Evolutionary conservation across 2,797 vertebrate species (phyloP).

Genomic region (Karalla daura): DNA sequence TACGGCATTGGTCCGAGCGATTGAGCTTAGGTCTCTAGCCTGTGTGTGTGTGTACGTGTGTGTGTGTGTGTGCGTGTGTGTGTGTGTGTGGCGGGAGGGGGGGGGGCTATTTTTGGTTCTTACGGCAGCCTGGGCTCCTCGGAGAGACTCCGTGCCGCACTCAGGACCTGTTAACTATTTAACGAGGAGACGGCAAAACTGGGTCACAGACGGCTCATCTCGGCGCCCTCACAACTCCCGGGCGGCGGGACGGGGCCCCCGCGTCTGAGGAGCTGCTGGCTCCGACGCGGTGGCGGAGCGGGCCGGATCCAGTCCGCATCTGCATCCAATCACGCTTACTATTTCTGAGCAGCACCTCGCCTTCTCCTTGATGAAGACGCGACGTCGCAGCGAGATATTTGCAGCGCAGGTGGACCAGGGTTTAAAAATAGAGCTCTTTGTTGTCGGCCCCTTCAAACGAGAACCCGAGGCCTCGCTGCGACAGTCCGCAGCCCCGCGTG

Average conservation of each 20-base stretch:
- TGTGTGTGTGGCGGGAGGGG: too few relatives aligned
- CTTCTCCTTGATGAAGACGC: slow-evolving; percentile 13
- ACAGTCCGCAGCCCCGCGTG: too few relatives aligned
- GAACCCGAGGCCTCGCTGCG: background rate
- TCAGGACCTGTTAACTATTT: slow-evolving; percentile 85
- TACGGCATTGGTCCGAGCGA: background rate
- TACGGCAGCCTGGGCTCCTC: slow-evolving; percentile 69
- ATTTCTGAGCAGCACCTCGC: background rate
- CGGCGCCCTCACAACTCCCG: slow-evolving; percentile 33
- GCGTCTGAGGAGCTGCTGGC: slow-evolving; percentile 24
- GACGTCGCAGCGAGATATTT: slow-evolving; percentile 30
- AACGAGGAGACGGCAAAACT: slow-evolving; percentile 77
- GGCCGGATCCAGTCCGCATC: too few relatives aligned
- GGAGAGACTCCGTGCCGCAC: slow-evolving; percentile 75
- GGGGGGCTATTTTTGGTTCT: slow-evolving; percentile 76
- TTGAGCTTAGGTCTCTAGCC: slow-evolving; percentile 3
- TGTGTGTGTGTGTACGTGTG: too few relatives aligned
- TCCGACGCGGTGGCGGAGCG: too few relatives aligned
- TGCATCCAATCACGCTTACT: too few relatives aligned
- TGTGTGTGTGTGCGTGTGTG: too few relatives aligned
- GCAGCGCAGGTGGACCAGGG: background rate
- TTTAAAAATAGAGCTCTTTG: slow-evolving; percentile 19
- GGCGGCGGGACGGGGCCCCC: slow-evolving; percentile 15
- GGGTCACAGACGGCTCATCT: slow-evolving; percentile 76
- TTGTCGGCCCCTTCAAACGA: background rate